phyloP scores from a whole-genome alignment of 2,797 vertebrate species.

The Oreortyx pictus region DNA sequence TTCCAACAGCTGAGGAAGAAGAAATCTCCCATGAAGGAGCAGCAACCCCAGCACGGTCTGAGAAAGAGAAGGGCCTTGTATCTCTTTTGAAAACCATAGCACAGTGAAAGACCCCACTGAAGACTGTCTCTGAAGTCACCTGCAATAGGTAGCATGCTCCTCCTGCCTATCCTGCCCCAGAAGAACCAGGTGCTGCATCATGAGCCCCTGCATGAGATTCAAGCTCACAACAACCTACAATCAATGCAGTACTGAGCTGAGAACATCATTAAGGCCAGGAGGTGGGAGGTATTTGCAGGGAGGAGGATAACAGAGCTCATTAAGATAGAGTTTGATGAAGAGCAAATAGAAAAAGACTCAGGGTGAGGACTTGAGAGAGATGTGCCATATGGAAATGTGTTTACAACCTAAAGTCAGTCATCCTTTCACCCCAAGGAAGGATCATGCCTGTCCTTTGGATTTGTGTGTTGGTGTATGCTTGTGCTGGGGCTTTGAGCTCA shows the following conservation, averaged over 20 bases:
- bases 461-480: background rate
- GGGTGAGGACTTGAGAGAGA: background rate
- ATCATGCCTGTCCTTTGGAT: background rate
- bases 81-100: background rate
- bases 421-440: background rate
- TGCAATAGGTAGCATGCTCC: background rate
- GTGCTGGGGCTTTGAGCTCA: background rate
- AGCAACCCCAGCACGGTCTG: background rate
- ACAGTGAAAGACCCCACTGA: background rate
- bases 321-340: background rate
- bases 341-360: background rate
- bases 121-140: background rate
- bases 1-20: background rate
- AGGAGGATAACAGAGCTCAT: background rate
- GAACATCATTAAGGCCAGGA: slow-evolving; percentile 12
- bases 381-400: background rate
- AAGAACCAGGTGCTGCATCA: background rate
- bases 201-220: background rate
- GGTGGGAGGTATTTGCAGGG: slow-evolving; percentile 3
- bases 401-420: background rate
- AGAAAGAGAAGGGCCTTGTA: background rate
- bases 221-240: background rate
- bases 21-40: background rate
- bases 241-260: background rate
- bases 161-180: background rate